Evolutionary conservation across 2,113 vertebrate species (phyloP).

Genomic region (Tupaia tana): DNA sequence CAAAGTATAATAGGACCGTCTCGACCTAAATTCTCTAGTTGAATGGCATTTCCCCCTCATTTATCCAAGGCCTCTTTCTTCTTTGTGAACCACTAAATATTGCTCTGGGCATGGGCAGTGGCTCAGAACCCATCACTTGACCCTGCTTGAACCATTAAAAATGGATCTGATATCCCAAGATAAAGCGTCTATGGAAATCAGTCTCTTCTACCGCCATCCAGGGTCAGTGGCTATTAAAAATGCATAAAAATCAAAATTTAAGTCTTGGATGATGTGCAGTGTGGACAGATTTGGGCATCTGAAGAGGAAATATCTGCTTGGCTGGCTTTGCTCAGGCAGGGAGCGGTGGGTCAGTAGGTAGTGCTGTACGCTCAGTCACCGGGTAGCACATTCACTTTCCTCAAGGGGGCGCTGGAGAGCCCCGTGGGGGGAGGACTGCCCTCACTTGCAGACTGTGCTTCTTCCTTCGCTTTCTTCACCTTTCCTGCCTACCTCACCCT

Average conservation of each 20-base stretch:
- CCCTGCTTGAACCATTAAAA: conserved; percentile 65
- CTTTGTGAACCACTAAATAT: background rate
- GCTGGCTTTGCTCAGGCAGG: background rate
- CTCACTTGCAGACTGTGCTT: background rate
- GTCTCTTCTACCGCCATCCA: background rate
- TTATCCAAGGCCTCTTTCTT: background rate
- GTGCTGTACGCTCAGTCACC: background rate
- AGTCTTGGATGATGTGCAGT: background rate
- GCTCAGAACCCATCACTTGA: conserved; percentile 69
- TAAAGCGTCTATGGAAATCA: conserved; percentile 60
- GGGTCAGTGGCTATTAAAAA: conserved; percentile 36
- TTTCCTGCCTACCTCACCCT: background rate
- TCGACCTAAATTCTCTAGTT: background rate
- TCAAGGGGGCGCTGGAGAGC: background rate
- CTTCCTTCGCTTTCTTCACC: background rate
- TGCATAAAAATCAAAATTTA: conserved; percentile 29
- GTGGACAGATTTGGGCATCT: background rate
- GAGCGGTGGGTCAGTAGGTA: background rate
- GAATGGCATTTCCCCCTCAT: background rate
- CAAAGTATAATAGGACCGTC: background rate
- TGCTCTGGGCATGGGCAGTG: background rate
- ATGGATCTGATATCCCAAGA: conserved; percentile 45
- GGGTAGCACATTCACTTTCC: background rate
- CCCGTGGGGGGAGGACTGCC: background rate
- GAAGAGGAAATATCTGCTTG: conserved; percentile 3